phyloP scores from a whole-genome alignment of 2,888 invertebrate species.

The Volucella zonaria region DNA sequence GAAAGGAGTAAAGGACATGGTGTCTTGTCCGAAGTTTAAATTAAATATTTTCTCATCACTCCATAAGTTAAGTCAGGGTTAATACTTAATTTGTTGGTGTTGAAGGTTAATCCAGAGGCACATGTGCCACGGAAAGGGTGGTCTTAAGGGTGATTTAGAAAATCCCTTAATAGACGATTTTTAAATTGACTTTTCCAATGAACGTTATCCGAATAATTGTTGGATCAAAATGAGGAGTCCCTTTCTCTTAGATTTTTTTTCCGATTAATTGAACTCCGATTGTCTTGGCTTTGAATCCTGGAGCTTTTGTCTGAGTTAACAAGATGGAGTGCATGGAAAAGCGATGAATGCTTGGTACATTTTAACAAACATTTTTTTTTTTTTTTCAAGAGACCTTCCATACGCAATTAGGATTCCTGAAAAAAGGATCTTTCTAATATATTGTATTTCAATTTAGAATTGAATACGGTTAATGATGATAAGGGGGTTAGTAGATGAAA shows the following conservation, averaged over 20 bases:
- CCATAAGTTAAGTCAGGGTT: conserved; percentile 57
- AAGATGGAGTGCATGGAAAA: conserved; percentile 15
- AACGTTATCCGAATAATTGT: conserved; percentile 34
- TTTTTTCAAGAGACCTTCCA: background rate
- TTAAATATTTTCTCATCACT: conserved; percentile 67
- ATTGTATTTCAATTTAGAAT: conserved; percentile 66
- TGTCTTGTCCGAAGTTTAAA: conserved; percentile 61
- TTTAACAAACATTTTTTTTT: conserved; percentile 38
- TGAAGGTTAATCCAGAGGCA: conserved; percentile 33
- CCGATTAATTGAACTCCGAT: conserved; percentile 69
- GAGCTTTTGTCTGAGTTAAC: conserved; percentile 37
- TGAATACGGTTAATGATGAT: conserved; percentile 30
- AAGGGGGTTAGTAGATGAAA: conserved; percentile 30
- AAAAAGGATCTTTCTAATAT: conserved; percentile 58
- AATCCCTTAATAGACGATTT: conserved; percentile 57
- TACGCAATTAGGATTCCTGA: conserved; percentile 12
- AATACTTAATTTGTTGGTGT: conserved; percentile 63
- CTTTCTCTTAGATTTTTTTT: conserved; percentile 40
- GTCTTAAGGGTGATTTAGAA: conserved; percentile 36
- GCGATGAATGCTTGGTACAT: conserved; percentile 60
- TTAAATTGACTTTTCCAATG: conserved; percentile 61
- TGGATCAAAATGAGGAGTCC: conserved; percentile 20
- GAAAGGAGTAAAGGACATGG: conserved; percentile 55
- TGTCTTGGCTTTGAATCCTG: conserved; percentile 54
- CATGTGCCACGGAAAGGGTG: conserved; percentile 37